Percentiles rank a stretch among this genome's conserved stretches.
Evolutionary conservation across 1,140 invertebrate genomes (phyloP).

Genomic region (Atta texana): DNA sequence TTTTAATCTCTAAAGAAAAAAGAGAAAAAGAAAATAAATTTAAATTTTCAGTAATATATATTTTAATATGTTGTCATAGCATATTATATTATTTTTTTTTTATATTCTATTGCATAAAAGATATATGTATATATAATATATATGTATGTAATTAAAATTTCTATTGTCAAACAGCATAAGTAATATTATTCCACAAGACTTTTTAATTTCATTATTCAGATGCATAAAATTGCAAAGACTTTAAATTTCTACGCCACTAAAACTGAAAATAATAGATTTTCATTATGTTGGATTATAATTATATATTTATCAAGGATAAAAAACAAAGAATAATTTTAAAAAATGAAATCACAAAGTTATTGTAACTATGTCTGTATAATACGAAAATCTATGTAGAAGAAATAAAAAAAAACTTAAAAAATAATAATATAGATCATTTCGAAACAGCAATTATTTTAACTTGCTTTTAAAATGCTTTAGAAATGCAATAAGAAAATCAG

Average conservation of each 20-base stretch:
- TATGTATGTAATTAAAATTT: too few relatives aligned
- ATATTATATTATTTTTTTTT: background rate
- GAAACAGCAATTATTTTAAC: background rate
- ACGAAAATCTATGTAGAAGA: background rate
- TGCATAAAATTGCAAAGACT: background rate
- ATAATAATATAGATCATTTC: background rate
- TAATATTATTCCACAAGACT: background rate
- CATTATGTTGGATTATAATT: background rate
- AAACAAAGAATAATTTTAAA: slow-evolving; percentile 16
- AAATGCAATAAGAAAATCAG: background rate
- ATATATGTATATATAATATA: too few relatives aligned
- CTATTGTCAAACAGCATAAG: background rate
- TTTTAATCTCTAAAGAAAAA: background rate
- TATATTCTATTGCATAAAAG: background rate
- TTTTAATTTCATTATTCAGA: background rate
- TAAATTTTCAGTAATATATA: slow-evolving; percentile 22
- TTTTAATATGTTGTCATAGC: background rate
- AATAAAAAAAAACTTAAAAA: background rate
- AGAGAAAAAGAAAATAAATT: background rate
- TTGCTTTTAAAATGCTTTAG: background rate
- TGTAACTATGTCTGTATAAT: background rate
- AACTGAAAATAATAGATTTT: slow-evolving; percentile 3
- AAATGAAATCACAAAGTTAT: background rate
- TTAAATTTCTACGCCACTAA: background rate
- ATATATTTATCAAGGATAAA: background rate